These are phyloP conservation scores for Pituophis catenifer DNA, from an alignment of 2,113 vertebrate genomes.

Conservation along the genomic window DNA sequence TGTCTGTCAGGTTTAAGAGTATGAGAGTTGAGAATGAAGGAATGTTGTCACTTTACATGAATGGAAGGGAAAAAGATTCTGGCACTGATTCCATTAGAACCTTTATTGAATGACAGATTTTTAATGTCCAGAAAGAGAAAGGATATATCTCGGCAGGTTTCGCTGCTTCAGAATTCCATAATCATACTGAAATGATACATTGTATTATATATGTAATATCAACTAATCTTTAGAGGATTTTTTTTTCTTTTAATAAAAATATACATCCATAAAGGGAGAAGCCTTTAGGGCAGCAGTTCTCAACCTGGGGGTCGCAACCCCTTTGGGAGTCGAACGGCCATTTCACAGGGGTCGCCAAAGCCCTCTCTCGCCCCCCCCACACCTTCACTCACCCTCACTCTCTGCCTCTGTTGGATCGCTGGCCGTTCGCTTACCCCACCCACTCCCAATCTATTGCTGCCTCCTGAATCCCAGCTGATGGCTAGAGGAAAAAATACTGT, in stretches of 20 bases:
- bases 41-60: constrained; percentile 21
- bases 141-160: neutral
- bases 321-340: too few species aligned
- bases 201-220: neutral
- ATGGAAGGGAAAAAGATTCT: neutral
- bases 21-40: neutral
- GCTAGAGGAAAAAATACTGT: too few species aligned
- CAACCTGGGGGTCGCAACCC: too few species aligned
- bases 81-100: neutral
- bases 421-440: too few species aligned
- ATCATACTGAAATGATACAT: neutral
- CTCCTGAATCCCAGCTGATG: too few species aligned
- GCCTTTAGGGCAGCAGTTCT: neutral
- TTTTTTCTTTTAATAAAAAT: neutral
- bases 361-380: too few species aligned
- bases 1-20: neutral
- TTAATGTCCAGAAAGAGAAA: neutral
- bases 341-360: too few species aligned
- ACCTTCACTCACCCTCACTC: too few species aligned
- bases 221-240: neutral
- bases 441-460: too few species aligned
- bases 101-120: neutral
- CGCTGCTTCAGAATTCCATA: neutral
- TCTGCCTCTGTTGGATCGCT: too few species aligned
- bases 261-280: neutral